Conservation (phyloP, 1,140 invertebrate genomes). For the Cotesia typhae region DNA sequence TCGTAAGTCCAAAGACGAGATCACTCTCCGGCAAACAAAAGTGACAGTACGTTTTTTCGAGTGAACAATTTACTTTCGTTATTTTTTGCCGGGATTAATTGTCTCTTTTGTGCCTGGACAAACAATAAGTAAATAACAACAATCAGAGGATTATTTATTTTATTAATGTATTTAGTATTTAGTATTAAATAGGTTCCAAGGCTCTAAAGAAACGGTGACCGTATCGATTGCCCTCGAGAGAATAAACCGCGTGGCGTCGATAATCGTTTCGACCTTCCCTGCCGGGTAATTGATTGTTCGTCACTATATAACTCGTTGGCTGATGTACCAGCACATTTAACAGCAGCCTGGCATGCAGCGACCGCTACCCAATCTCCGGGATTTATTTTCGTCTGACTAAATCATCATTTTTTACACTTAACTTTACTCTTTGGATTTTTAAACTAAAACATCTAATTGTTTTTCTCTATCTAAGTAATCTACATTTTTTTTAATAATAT, state of each 20-base stretch:
- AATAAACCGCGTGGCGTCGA: constrained; percentile 29
- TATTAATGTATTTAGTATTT: constrained; percentile 34
- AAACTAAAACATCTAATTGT: background rate
- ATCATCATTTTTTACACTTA: constrained; percentile 22
- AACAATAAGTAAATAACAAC: constrained; percentile 10
- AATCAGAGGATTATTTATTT: background rate
- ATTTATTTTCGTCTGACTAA: background rate
- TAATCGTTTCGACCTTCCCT: constrained; percentile 36
- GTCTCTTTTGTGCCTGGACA: background rate
- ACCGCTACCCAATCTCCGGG: background rate
- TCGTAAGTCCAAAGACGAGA: constrained; percentile 47
- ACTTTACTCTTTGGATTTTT: too few relatives aligned
- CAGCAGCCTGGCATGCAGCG: background rate
- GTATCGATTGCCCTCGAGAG: constrained; percentile 36
- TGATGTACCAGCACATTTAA: constrained; percentile 3
- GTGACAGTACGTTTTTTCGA: constrained; percentile 50
- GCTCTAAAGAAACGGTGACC: constrained; percentile 29
- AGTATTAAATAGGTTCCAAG: constrained; percentile 12
- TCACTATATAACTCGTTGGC: constrained; percentile 24
- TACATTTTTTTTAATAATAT: too few relatives aligned
- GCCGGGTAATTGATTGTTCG: constrained; percentile 34
- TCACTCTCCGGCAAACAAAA: constrained; percentile 48
- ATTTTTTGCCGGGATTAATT: background rate
- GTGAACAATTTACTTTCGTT: constrained; percentile 1
- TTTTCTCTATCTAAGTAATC: too few relatives aligned